phyloP scores from a whole-genome alignment of 1,140 invertebrate species.

The Uloborus diversus region DNA sequence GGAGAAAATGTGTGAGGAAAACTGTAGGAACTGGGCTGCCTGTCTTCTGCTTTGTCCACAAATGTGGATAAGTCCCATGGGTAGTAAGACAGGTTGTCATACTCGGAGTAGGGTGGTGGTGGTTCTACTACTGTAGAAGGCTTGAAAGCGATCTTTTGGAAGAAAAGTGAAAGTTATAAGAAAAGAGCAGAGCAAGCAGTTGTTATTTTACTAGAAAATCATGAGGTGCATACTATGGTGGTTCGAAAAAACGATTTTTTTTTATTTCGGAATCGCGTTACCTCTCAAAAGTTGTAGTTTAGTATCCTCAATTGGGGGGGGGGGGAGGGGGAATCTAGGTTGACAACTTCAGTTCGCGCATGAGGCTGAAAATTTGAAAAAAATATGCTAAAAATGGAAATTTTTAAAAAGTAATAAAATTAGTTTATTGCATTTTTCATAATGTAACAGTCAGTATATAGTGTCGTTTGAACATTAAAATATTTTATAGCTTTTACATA shows the following conservation, averaged over 20 bases:
- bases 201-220: background rate
- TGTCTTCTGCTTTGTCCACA: background rate
- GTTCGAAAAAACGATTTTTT: background rate
- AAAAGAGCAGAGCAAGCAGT: background rate
- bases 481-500: too few relatives aligned
- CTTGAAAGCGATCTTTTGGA: background rate
- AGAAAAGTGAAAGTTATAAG: too few relatives aligned
- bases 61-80: background rate
- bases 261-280: too few relatives aligned
- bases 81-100: conserved; percentile 26
- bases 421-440: background rate
- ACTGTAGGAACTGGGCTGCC: background rate
- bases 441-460: too few relatives aligned
- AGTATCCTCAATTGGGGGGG: too few relatives aligned
- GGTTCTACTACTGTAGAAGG: background rate
- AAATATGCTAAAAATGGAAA: too few relatives aligned
- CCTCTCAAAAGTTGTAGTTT: too few relatives aligned
- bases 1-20: background rate
- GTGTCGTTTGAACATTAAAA: too few relatives aligned
- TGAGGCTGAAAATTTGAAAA: too few relatives aligned
- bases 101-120: conserved; percentile 22
- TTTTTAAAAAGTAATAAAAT: background rate
- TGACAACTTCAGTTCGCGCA: too few relatives aligned
- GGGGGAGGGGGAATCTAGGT: too few relatives aligned
- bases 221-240: background rate